Percentiles rank a stretch among this genome's conserved stretches.
Conservation (phyloP, 2,113 vertebrate species). For the Syrmaticus mikado region DNA sequence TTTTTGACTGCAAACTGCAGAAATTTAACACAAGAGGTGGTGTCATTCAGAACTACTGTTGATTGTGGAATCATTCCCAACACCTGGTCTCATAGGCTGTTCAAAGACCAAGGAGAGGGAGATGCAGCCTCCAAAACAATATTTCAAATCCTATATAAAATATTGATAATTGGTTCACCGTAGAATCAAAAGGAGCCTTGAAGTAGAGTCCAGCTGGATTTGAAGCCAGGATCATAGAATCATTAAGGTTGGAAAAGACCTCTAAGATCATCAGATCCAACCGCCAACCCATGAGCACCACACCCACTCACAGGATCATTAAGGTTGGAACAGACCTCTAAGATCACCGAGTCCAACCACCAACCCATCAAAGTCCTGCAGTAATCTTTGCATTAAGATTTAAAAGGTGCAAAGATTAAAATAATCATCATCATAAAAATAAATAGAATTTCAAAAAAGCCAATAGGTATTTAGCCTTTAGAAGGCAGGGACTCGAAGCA, state of each 20-base stretch:
- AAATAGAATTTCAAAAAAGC: background rate
- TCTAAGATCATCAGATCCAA: too few relatives aligned
- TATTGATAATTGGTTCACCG: background rate
- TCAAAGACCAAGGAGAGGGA: background rate
- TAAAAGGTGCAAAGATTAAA: background rate
- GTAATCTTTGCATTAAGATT: background rate
- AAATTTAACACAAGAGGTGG: background rate
- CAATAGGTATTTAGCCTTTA: background rate
- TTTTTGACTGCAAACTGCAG: background rate
- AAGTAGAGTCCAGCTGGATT: background rate
- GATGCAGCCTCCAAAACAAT: fast-evolving
- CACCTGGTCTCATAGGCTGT: background rate
- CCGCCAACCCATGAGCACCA: too few relatives aligned
- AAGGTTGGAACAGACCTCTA: too few relatives aligned
- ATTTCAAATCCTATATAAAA: background rate
- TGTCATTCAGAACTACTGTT: background rate
- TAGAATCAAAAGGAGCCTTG: background rate
- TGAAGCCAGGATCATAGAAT: background rate
- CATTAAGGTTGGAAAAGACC: too few relatives aligned
- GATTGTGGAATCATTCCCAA: background rate
- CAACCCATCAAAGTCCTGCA: background rate
- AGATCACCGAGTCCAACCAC: too few relatives aligned
- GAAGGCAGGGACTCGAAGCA: background rate
- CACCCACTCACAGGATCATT: too few relatives aligned
- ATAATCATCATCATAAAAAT: background rate